Conservation (phyloP, 1,140 invertebrate genomes). For the Pseudomyrmex pallidus region DNA sequence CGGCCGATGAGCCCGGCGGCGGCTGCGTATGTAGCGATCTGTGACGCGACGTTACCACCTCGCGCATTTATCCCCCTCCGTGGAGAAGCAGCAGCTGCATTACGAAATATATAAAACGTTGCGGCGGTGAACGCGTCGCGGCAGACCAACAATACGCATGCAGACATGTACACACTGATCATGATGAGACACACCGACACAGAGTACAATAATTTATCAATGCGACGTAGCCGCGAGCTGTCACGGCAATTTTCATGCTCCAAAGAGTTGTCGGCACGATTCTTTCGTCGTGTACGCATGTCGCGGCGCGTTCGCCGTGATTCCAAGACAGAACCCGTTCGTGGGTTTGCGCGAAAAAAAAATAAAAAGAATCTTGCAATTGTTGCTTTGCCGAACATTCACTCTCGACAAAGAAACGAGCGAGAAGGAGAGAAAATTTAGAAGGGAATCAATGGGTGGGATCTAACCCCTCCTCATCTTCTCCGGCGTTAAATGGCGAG, state of each 20-base stretch:
- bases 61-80: not conserved
- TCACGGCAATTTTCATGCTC: not conserved
- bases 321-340: slow-evolving; percentile 11
- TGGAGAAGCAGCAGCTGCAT: not conserved
- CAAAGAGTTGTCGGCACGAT: too few relatives aligned
- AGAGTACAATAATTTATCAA: not conserved
- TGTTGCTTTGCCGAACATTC: slow-evolving; percentile 17
- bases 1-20: slow-evolving; percentile 51
- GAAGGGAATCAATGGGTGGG: slow-evolving; percentile 38
- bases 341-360: not conserved
- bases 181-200: not conserved
- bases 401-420: slow-evolving; percentile 2
- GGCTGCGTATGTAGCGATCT: slow-evolving; percentile 44
- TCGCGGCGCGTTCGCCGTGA: not conserved
- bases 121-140: too few relatives aligned
- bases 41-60: not conserved
- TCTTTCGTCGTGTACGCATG: too few relatives aligned
- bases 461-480: not conserved
- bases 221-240: not conserved
- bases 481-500: not conserved
- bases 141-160: too few relatives aligned
- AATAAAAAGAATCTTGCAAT: not conserved
- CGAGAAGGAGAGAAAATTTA: slow-evolving; percentile 34
- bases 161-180: too few relatives aligned
- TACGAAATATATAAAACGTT: not conserved